phyloP scores from a whole-genome alignment of 1,140 invertebrate genomes.

The Bradysia coprophila region DNA sequence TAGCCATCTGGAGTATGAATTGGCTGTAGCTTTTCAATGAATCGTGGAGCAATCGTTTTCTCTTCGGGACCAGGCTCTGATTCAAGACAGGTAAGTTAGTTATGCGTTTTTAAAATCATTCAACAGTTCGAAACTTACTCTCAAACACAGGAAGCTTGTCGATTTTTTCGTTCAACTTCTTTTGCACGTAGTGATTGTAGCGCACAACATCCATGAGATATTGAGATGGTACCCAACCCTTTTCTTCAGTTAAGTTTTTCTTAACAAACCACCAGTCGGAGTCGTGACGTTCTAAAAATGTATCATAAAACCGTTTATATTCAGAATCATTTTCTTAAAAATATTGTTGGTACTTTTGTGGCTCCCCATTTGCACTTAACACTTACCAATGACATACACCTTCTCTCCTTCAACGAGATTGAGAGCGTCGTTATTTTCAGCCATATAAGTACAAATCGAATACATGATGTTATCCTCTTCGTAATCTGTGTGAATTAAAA shows the following conservation, averaged over 20 bases:
- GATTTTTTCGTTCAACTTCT: constrained; percentile 78
- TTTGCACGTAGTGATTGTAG: constrained; percentile 67
- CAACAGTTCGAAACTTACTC: constrained; percentile 39
- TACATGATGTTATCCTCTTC: constrained; percentile 58
- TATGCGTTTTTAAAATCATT: not conserved
- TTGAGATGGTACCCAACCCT: constrained; percentile 80
- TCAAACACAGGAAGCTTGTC: constrained; percentile 81
- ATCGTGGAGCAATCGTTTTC: constrained; percentile 59
- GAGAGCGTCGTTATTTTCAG: constrained; percentile 73
- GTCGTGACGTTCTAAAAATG: constrained; percentile 43
- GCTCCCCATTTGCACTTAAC: not conserved
- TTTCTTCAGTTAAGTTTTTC: constrained; percentile 77
- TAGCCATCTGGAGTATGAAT: constrained; percentile 69
- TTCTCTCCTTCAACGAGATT: constrained; percentile 79
- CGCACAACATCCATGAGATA: constrained; percentile 65
- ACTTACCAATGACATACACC: constrained; percentile 60
- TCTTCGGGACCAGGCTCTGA: constrained; percentile 61
- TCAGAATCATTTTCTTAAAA: not conserved
- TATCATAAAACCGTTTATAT: constrained; percentile 5
- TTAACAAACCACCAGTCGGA: constrained; percentile 83
- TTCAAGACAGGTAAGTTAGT: constrained; percentile 2
- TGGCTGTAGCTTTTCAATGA: constrained; percentile 68
- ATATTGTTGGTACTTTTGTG: not conserved
- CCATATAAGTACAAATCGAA: constrained; percentile 67
- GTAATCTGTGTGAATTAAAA: constrained; percentile 25